Conservation (phyloP, 2,888 invertebrate species). For the Tetramorium bicarinatum region DNA sequence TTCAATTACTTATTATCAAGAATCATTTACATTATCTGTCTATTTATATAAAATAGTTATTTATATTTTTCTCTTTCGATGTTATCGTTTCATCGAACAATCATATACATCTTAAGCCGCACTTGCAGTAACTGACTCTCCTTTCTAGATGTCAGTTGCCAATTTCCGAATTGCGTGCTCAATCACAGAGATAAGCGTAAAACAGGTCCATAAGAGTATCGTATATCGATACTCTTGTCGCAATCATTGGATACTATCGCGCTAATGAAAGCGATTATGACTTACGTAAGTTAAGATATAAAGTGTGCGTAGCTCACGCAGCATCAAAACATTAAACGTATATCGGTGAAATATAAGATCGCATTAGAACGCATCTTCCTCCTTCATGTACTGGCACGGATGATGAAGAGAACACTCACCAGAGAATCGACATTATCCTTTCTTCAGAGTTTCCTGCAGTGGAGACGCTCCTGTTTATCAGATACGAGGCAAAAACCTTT, state of each 20-base stretch:
- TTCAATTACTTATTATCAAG: background rate
- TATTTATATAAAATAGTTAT: constrained; percentile 14
- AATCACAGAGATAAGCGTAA: constrained; percentile 53
- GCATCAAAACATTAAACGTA: constrained; percentile 32
- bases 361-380: constrained; percentile 43
- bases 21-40: background rate
- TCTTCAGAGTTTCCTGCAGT: constrained; percentile 32
- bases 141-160: constrained; percentile 25
- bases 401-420: constrained; percentile 43
- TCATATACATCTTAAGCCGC: background rate
- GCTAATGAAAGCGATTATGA: constrained; percentile 49
- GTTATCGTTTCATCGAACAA: constrained; percentile 9
- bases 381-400: constrained; percentile 7
- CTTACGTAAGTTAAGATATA: constrained; percentile 56
- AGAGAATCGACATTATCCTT: constrained; percentile 41
- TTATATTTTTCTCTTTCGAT: background rate
- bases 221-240: constrained; percentile 28
- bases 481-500: background rate
- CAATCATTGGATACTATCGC: constrained; percentile 43
- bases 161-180: constrained; percentile 48
- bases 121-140: constrained; percentile 1
- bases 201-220: constrained; percentile 11
- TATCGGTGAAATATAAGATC: constrained; percentile 30
- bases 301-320: constrained; percentile 19
- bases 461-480: constrained; percentile 21